Percentiles rank a stretch among this genome's conserved stretches.
These are phyloP conservation scores for Parauchenoglanis punctatus DNA, from an alignment of 2,797 vertebrate genomes.

Conservation along the genomic window DNA sequence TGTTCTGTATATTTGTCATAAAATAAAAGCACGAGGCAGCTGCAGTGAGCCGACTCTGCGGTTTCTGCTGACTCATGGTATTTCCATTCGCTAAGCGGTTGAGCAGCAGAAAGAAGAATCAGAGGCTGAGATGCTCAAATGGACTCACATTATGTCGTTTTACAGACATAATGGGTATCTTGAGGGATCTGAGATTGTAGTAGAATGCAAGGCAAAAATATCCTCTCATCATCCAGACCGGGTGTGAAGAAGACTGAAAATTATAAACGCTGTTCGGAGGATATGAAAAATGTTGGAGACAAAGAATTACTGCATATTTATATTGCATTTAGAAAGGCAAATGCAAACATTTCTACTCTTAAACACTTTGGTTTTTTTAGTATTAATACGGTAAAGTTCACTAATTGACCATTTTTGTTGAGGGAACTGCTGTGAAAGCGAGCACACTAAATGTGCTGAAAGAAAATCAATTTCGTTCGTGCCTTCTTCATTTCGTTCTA, in stretches of 20 bases:
- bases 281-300: background rate
- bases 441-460: background rate
- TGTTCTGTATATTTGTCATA: slow-evolving; percentile 33
- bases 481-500: background rate
- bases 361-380: background rate
- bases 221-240: background rate
- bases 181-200: background rate
- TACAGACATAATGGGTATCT: background rate
- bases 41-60: background rate
- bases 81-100: slow-evolving; percentile 18
- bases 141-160: background rate
- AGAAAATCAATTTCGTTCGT: background rate
- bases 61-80: slow-evolving; percentile 43
- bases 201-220: background rate
- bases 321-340: background rate
- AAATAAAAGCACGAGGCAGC: background rate
- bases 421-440: background rate
- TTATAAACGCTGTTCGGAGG: background rate
- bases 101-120: background rate
- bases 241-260: background rate
- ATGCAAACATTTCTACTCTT: background rate
- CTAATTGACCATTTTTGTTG: background rate
- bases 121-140: background rate
- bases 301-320: background rate
- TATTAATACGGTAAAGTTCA: background rate